Percentiles rank a stretch among this genome's conserved stretches.
Conservation (phyloP, 1,140 invertebrate genomes). For the Bombus haemorrhoidalis region DNA sequence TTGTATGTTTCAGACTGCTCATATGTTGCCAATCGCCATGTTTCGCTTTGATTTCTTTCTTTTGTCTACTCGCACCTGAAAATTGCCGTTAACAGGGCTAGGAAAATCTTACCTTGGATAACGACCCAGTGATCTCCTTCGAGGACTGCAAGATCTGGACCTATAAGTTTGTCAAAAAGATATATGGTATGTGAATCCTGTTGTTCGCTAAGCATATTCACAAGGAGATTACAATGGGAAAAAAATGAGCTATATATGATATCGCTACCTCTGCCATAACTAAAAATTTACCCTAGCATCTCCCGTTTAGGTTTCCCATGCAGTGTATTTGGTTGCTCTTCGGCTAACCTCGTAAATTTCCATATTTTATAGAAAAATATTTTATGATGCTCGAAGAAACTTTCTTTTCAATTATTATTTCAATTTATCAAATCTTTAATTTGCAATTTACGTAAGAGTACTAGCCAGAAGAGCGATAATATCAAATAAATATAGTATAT, state of each 20-base stretch:
- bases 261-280: conserved; percentile 30
- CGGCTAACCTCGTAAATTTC: conserved; percentile 42
- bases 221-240: conserved; percentile 37
- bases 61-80: conserved; percentile 73
- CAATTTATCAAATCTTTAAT: background rate
- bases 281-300: conserved; percentile 42
- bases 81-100: conserved; percentile 56
- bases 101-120: conserved; percentile 76
- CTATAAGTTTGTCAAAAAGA: conserved; percentile 75
- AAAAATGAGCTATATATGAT: conserved; percentile 43
- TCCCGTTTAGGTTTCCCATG: conserved; percentile 42
- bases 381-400: background rate
- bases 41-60: conserved; percentile 60
- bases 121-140: conserved; percentile 70
- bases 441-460: conserved; percentile 26
- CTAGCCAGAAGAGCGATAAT: conserved; percentile 52
- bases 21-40: conserved; percentile 48
- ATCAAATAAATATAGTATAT: conserved; percentile 39
- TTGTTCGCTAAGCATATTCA: conserved; percentile 61
- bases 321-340: conserved; percentile 49
- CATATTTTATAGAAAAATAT: conserved; percentile 15
- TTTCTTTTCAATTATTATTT: background rate
- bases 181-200: conserved; percentile 69
- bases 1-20: conserved; percentile 66
- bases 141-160: conserved; percentile 75